Conservation (phyloP, 2,113 vertebrate genomes). For the Sinocyclocheilus grahami region DNA sequence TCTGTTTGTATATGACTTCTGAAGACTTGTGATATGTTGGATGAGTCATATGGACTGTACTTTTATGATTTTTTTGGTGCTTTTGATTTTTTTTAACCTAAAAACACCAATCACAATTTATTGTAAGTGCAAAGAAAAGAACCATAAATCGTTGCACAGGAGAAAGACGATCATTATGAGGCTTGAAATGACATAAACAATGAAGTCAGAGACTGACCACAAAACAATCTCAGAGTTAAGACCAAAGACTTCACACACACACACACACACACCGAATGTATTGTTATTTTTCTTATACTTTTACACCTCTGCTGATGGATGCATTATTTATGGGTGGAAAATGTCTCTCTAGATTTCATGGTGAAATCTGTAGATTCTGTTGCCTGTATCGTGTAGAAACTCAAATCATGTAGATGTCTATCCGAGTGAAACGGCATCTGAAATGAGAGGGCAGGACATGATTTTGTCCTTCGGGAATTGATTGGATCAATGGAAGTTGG, state of each 20-base stretch:
- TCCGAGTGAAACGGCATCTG: too few species aligned
- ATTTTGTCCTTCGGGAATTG: too few species aligned
- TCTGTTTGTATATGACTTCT: not conserved
- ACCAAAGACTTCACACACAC: not conserved
- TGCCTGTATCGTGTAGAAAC: not conserved
- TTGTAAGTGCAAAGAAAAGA: not conserved
- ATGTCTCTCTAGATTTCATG: not conserved
- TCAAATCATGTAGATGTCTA: not conserved
- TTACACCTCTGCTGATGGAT: slow-evolving; percentile 17
- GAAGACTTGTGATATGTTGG: not conserved
- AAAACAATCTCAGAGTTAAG: not conserved
- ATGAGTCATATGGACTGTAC: not conserved
- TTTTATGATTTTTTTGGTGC: not conserved
- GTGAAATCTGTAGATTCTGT: slow-evolving; percentile 3
- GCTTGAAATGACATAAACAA: not conserved
- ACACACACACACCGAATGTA: not conserved
- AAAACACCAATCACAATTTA: not conserved
- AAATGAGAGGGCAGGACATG: too few species aligned
- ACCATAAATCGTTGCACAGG: not conserved
- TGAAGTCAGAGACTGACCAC: not conserved
- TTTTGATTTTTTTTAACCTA: not conserved
- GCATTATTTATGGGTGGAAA: slow-evolving; percentile 41
- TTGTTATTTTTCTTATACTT: slow-evolving; percentile 19
- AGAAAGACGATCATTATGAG: not conserved
- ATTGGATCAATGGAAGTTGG: too few species aligned